phyloP scores from a whole-genome alignment of 2,888 invertebrate genomes.

The Hydriomena furcata region DNA sequence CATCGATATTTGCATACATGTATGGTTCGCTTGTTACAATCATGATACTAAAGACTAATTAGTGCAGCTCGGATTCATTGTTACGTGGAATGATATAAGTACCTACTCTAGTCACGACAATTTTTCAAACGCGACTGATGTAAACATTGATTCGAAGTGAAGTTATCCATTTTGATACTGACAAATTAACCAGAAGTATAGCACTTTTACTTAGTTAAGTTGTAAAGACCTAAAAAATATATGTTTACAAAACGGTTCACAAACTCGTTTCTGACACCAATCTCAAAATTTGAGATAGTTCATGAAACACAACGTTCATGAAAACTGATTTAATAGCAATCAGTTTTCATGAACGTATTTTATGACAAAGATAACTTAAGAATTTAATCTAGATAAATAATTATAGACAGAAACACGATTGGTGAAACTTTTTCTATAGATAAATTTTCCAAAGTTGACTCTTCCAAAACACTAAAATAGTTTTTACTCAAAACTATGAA shows the following conservation, averaged over 20 bases:
- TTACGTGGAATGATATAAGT: slow-evolving; percentile 24
- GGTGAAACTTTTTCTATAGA: too few species aligned
- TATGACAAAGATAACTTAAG: too few species aligned
- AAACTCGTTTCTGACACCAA: slow-evolving; percentile 30
- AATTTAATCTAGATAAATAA: too few species aligned
- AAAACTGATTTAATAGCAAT: too few species aligned
- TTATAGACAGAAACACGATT: too few species aligned
- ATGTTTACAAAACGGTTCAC: slow-evolving; percentile 10
- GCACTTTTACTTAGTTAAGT: not conserved
- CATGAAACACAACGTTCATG: too few species aligned
- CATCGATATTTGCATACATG: slow-evolving; percentile 22
- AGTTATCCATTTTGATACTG: slow-evolving; percentile 7
- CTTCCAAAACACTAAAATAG: too few species aligned
- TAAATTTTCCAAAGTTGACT: too few species aligned
- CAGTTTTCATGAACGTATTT: slow-evolving; percentile 30
- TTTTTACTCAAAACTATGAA: too few species aligned
- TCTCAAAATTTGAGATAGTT: too few species aligned
- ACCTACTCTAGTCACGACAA: slow-evolving; percentile 30
- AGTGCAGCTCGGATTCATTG: slow-evolving; percentile 30
- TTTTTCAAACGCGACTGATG: slow-evolving; percentile 22
- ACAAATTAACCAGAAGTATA: slow-evolving; percentile 1
- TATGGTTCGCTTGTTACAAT: slow-evolving; percentile 19
- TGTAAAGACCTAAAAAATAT: slow-evolving; percentile 5
- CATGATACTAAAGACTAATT: slow-evolving; percentile 30
- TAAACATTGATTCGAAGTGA: slow-evolving; percentile 13